A percentile compares a stretch with the other conserved stretches of the same genome.
Conservation (phyloP, 2,888 invertebrate species). For the Clitarchus hookeri region DNA sequence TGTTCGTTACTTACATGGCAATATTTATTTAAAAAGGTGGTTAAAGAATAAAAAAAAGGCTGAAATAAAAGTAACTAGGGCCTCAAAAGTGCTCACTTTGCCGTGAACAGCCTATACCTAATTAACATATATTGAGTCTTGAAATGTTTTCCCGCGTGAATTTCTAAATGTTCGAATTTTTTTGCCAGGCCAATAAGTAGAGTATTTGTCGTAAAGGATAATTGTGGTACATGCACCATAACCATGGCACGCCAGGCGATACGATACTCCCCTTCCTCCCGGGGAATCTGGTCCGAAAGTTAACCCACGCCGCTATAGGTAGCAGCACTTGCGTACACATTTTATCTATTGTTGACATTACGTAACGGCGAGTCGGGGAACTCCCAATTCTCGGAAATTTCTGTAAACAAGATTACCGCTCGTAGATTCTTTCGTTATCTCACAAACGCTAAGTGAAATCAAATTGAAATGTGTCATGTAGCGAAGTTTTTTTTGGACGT, state of each 20-base stretch:
- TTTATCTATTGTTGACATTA: background rate
- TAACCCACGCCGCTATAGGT: background rate
- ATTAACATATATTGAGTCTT: no score
- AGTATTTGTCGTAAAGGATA: background rate
- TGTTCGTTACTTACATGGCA: no score
- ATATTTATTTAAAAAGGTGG: no score
- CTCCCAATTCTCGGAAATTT: slow-evolving; percentile 14
- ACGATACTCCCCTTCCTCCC: background rate
- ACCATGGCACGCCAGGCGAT: background rate
- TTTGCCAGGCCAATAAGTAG: no score
- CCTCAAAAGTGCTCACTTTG: no score
- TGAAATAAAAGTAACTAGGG: no score
- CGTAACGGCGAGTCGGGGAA: background rate
- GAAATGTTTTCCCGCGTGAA: no score
- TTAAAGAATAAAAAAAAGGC: no score
- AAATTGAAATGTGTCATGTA: no score
- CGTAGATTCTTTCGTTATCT: background rate
- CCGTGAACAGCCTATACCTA: no score
- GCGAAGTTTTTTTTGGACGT: background rate
- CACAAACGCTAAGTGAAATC: no score
- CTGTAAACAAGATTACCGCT: background rate
- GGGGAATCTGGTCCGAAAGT: background rate
- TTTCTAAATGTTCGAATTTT: no score
- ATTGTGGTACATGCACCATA: background rate
- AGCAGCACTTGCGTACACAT: background rate